Base-by-base conservation (phyloP, 2,888 invertebrate species). In the Mesopsocus fuscifrons region DNA sequence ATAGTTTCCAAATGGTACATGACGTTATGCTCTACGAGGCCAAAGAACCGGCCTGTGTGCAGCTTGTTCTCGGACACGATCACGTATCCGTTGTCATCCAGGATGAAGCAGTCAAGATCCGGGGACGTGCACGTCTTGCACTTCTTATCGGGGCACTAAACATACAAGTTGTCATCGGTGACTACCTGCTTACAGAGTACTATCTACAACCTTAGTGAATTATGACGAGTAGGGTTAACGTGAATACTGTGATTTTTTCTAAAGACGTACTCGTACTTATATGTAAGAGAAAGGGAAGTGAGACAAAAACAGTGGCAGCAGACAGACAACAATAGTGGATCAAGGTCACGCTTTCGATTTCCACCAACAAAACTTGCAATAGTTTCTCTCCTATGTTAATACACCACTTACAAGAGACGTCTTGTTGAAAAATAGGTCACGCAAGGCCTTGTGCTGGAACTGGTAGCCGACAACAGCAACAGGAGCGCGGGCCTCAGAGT, bases 81-180 rank as follows among this genome's bases (percentile, higher is more conserved):
- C 15, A 91, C 71, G 65, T 81, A 92, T 2, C 87, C 92, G 55
- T 89, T 85, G 59, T 84, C 85, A 59, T 92, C 92, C 31, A 92
- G 64, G 32, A 92, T 67, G 55, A 75, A 91, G 54, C 91, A 91
- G 47, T 80, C 77, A 57, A 81, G 68, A 45, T 70, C 71, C 34
- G 72, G 71, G 2, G 75, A 71, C 30, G 66, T 68, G 53, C 77
- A 77, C 0, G 73, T 68, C 46, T 63, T 63, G 30, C 41, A 41
- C 17, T 8, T 8, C 30, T 23, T 17, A 31, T 22, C 22, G 23
- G 41, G 32, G 33, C 33, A 33, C 33, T 33, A 9, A 33, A 33
- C n/a, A n/a, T n/a, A n/a, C n/a, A n/a, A n/a, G n/a, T n/a, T n/a
- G n/a, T n/a, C n/a, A n/a, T n/a, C n/a, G n/a, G n/a, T n/a, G n/a